A percentile compares a stretch with the other conserved stretches of the same genome.
Conservation (phyloP, 2,888 invertebrate species). For the Argyra leucocephala region DNA sequence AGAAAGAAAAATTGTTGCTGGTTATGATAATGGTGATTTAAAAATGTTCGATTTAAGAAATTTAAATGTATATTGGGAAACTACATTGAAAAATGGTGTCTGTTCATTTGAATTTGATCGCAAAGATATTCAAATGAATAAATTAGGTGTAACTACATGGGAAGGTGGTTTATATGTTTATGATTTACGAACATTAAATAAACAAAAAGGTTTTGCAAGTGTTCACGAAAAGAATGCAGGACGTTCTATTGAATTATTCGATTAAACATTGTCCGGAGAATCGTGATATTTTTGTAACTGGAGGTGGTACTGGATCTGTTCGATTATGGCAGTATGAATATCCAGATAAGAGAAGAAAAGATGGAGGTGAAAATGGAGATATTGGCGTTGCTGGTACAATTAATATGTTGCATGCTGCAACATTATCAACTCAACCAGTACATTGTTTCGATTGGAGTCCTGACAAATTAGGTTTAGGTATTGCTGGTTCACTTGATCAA, state of each 20-base stretch:
- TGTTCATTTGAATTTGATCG: conserved; percentile 85
- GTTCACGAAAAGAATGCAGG: conserved; percentile 45
- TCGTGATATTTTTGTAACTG: conserved; percentile 81
- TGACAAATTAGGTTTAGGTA: conserved; percentile 78
- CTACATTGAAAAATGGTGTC: conserved; percentile 83
- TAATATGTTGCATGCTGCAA: conserved; percentile 66
- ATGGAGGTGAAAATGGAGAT: conserved; percentile 60
- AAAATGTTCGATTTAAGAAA: conserved; percentile 84
- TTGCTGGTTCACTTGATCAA: conserved; percentile 88
- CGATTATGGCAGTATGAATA: conserved; percentile 94
- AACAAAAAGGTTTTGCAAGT: conserved; percentile 73
- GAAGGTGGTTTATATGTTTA: conserved; percentile 85
- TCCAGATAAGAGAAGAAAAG: conserved; percentile 63
- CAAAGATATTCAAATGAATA: conserved; percentile 90
- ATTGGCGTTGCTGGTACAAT: conserved; percentile 70
- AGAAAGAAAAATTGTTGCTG: conserved; percentile 79
- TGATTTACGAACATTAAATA: conserved; percentile 80
- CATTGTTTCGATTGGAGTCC: conserved; percentile 85
- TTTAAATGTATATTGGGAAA: conserved; percentile 81
- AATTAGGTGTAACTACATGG: conserved; percentile 79
- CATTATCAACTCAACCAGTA: conserved; percentile 78
- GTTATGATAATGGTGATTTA: conserved; percentile 93
- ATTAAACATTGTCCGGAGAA: conserved; percentile 87
- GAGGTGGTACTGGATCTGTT: conserved; percentile 82
- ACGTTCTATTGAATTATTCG: conserved; percentile 41